Conservation (phyloP, 2,888 invertebrate genomes). For the Ichneumon xanthorius region DNA sequence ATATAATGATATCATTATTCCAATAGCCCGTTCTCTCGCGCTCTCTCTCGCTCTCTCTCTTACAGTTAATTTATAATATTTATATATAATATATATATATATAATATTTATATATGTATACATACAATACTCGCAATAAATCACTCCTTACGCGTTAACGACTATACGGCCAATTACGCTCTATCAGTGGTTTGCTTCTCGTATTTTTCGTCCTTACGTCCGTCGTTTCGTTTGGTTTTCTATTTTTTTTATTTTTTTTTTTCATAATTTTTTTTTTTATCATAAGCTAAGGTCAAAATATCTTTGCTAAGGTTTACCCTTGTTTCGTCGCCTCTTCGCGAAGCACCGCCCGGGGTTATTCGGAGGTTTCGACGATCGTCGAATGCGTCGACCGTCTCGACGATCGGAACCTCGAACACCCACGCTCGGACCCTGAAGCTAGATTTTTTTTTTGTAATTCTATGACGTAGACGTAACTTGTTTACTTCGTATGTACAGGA, state of each 20-base stretch:
- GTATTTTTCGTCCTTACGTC: constrained; percentile 64
- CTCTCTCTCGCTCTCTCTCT: constrained; percentile 32
- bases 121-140: constrained; percentile 76
- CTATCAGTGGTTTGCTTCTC: constrained; percentile 49
- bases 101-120: constrained; percentile 79
- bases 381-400: not conserved
- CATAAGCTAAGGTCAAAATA: constrained; percentile 78
- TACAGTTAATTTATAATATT: constrained; percentile 55
- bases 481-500: constrained; percentile 50
- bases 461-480: constrained; percentile 57
- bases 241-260: constrained; percentile 58
- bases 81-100: constrained; percentile 69
- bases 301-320: constrained; percentile 72
- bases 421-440: constrained; percentile 59
- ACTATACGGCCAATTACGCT: constrained; percentile 67
- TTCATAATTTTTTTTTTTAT: constrained; percentile 63
- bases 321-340: constrained; percentile 57
- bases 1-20: constrained; percentile 78
- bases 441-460: constrained; percentile 45
- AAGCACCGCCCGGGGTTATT: constrained; percentile 43
- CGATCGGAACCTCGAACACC: constrained; percentile 20
- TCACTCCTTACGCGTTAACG: constrained; percentile 71
- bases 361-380: constrained; percentile 19
- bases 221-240: constrained; percentile 73
- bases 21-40: constrained; percentile 60